Base-by-base conservation (phyloP, 1,140 invertebrate species). In the Drosophila rhopaloa region DNA sequence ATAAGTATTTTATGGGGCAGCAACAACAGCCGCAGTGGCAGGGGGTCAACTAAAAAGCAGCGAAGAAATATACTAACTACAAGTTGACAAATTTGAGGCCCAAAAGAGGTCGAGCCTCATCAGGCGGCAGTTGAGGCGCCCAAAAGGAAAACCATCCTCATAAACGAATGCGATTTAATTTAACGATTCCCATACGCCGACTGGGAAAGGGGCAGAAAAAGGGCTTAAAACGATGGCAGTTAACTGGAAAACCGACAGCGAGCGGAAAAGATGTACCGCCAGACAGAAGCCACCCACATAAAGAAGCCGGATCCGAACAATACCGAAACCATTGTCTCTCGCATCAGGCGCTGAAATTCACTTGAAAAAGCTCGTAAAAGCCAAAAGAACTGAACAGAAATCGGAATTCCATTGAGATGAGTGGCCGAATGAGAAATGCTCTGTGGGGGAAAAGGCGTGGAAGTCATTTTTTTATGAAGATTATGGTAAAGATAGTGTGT, bases 101-200 rank as follows among this genome's bases (percentile, higher is more conserved):
- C 65, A 78, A 82, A 86, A 78, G 82, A 86, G 82, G 82, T 86
- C 83, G 83, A 50, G 50, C 6, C 48, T 46, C 55, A 38, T 55
- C 47, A 41, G 32, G 44, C 50, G 56, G 46, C 71, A 65, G 75
- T 66, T n/a, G 48, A 84, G 81, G 83, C 84, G 84, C 85, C 84
- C 85, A 79, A 90, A 89, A 90, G 83, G 80, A 88, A 88, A 88
- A 88, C 76, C 83, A 84, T 79, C 62, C 76, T 72, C 86, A 78
- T 89, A 90, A 89, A 89, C 84, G 83, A 83, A 83, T 72, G 85
- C 74, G 85, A 89, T 89, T 88, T 89, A 88, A 89, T 89, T 88
- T 88, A 90, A 88, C 84, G 84, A 88, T 88, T 88, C 81, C 76
- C 68, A 77, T 74, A 77, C 76, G 70, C 43, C 77, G 65, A 54